phyloP scores from a whole-genome alignment of 2,797 vertebrate genomes.

The Delichon dasypus region DNA sequence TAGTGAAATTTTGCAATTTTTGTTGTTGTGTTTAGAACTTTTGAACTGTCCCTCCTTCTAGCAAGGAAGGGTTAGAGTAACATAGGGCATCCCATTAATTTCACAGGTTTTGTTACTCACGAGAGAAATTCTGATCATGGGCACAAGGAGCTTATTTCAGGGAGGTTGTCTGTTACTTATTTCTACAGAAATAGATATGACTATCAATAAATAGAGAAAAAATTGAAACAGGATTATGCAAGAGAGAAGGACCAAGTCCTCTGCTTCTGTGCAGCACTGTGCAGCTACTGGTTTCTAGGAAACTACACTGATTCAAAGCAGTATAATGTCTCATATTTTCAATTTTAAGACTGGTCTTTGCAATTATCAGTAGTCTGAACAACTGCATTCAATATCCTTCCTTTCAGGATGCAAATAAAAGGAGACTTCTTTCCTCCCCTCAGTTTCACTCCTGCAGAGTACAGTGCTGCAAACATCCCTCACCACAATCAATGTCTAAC shows the following conservation, averaged over 20 bases:
- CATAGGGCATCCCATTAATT: neutral
- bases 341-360: conserved; percentile 8
- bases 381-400: conserved; percentile 61
- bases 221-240: neutral
- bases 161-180: neutral
- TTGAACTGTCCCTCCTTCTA: neutral
- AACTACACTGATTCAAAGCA: neutral
- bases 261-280: neutral
- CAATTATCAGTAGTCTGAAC: conserved; percentile 66
- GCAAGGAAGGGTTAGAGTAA: neutral
- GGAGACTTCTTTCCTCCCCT: conserved; percentile 66
- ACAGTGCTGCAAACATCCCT: conserved; percentile 68
- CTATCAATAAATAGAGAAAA: neutral
- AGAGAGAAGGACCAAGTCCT: neutral
- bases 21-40: neutral
- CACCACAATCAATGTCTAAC: conserved; percentile 71
- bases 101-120: neutral
- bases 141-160: neutral
- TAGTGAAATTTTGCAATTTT: neutral
- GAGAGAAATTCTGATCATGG: neutral
- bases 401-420: conserved; percentile 71
- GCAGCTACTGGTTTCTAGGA: neutral
- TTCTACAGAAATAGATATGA: neutral
- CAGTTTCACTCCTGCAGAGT: conserved; percentile 67
- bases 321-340: neutral